Conservation (phyloP, 2,888 invertebrate species). For the Eristalinus aeneus region DNA sequence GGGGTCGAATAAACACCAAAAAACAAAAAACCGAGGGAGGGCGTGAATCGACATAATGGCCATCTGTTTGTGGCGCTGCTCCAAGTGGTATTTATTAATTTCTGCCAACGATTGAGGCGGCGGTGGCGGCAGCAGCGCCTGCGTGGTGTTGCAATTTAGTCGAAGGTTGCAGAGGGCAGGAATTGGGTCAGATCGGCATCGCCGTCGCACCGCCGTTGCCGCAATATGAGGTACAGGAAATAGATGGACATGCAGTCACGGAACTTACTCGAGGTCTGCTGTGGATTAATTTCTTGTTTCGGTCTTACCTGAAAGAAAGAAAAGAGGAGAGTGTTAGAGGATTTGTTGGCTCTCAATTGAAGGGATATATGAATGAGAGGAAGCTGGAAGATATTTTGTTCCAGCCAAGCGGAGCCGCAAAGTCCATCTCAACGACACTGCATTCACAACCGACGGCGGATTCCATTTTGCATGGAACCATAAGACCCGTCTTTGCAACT, state of each 20-base stretch:
- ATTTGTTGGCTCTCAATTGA: not conserved
- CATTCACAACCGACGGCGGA: no score
- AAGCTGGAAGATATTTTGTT: no score
- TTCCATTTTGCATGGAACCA: no score
- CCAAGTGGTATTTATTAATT: constrained; percentile 23
- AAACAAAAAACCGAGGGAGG: not conserved
- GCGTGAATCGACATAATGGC: constrained; percentile 2
- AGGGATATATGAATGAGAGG: not conserved
- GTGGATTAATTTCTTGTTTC: no score
- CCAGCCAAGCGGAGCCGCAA: no score
- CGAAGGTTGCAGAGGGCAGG: constrained; percentile 13
- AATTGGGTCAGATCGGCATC: constrained; percentile 14
- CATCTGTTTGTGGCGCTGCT: constrained; percentile 8
- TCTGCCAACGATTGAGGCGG: not conserved
- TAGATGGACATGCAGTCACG: not conserved
- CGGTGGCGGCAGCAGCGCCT: no score
- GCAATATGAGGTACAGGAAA: not conserved
- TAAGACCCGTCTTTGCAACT: no score
- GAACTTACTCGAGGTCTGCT: not conserved
- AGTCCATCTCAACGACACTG: no score
- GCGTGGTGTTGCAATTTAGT: constrained; percentile 1
- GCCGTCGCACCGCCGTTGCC: not conserved
- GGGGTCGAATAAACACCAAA: not conserved
- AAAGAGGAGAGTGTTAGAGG: not conserved
- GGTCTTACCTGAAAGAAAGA: not conserved